phyloP scores from a whole-genome alignment of 1,140 invertebrate genomes.

The Leucophenga varia region DNA sequence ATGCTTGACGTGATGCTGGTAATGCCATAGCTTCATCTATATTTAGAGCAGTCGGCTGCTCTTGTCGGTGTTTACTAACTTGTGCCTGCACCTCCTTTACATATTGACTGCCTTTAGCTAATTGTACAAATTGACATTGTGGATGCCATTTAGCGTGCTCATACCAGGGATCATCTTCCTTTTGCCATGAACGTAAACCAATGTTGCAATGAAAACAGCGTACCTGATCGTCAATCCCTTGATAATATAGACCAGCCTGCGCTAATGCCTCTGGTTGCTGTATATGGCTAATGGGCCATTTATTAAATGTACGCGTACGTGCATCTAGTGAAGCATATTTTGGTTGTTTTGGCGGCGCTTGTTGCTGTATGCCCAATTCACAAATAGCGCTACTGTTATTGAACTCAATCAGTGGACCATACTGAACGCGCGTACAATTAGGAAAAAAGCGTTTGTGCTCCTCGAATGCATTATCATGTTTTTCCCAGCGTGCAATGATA shows the following conservation, averaged over 20 bases:
- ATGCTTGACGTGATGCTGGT: conserved; percentile 62
- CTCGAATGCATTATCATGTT: conserved; percentile 70
- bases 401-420: conserved; percentile 48
- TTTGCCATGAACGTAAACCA: conserved; percentile 82
- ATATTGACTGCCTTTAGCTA: conserved; percentile 79
- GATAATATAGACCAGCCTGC: conserved; percentile 77
- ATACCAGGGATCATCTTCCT: conserved; percentile 81
- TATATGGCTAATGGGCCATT: conserved; percentile 65
- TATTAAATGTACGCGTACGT: conserved; percentile 65
- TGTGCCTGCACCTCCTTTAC: conserved; percentile 58
- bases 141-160: conserved; percentile 91
- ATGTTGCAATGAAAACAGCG: conserved; percentile 92
- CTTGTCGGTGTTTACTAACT: conserved; percentile 10
- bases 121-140: conserved; percentile 74
- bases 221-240: conserved; percentile 67
- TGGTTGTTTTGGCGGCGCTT: conserved; percentile 63
- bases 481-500: conserved; percentile 72
- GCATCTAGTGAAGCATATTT: conserved; percentile 65
- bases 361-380: conserved; percentile 66
- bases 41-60: conserved; percentile 10
- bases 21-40: conserved; percentile 58
- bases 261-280: conserved; percentile 70
- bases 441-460: conserved; percentile 76
- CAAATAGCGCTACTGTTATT: conserved; percentile 56
- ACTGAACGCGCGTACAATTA: conserved; percentile 62